Conservation (phyloP, 92 coral and sea anemone genomes). For the Isaurus tuberculatus region DNA sequence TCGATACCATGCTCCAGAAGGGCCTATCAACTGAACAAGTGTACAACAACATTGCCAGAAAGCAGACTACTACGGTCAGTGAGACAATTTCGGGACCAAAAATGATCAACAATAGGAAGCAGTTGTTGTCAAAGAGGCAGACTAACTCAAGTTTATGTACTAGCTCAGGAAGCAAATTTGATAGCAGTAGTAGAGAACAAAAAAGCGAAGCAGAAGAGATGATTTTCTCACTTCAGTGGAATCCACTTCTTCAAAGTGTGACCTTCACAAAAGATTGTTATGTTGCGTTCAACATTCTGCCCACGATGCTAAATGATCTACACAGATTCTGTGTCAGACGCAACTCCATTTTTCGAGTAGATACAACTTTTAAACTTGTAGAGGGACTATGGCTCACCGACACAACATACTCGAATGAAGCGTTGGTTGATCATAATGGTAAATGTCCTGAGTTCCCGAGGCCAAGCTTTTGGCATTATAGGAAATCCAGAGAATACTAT, state of each 20-base stretch:
- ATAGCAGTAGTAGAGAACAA: constrained; percentile 39
- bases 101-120: constrained; percentile 62
- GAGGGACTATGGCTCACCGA: constrained; percentile 78
- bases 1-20: constrained; percentile 48
- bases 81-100: constrained; percentile 56
- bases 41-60: constrained; percentile 51
- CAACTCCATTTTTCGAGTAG: constrained; percentile 60
- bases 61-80: constrained; percentile 48
- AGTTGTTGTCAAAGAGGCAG: constrained; percentile 45
- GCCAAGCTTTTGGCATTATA: constrained; percentile 66
- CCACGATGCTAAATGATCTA: constrained; percentile 66
- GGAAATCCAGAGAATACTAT: constrained; percentile 53
- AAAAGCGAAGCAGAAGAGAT: constrained; percentile 56
- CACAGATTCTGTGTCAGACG: constrained; percentile 63
- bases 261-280: constrained; percentile 68
- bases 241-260: constrained; percentile 62
- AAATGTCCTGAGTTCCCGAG: constrained; percentile 72
- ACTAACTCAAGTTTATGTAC: constrained; percentile 32
- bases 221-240: constrained; percentile 43
- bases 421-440: constrained; percentile 52
- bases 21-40: constrained; percentile 57
- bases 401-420: constrained; percentile 65
- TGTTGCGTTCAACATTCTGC: constrained; percentile 59
- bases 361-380: constrained; percentile 73
- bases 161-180: constrained; percentile 10